Base-by-base conservation (phyloP, 2,113 vertebrate genomes). In the Gnathonemus longibarbis region DNA sequence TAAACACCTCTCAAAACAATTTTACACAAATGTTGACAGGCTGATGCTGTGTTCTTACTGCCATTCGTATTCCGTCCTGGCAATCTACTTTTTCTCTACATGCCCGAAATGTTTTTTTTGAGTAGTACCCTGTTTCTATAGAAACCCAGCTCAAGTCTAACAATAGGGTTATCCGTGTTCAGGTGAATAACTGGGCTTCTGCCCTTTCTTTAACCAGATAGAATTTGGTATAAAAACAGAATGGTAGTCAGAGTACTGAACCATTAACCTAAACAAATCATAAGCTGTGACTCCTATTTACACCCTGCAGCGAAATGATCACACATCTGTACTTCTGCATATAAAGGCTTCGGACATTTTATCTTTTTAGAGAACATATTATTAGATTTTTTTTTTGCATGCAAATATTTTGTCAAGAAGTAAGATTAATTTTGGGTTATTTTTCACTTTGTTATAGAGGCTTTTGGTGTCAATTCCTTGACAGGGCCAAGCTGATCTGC, bases 81-180 rank as follows among this genome's bases (percentile, higher is more conserved):
- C 49, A 66, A 53, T 52, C 13, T 89, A 24, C 58, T 50, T 77
- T 50, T 89, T 80, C 21, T 42, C 42, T 31, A 10, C 6, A 27
- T 24, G 48, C 66, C 35, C 11, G 10, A 80, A 52, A 42, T 80
- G 13, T 80, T 27, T 19, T 19, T 74, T 80, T 46, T 89, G 13
- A 19, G 48, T 80, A 50, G 24, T 83, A 1, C 88, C 17, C 48
- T 10, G 88, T 89, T 89, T 89, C 88, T 70, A 83, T 89, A 89
- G 88, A 89, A 89, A 83, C 70, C 17, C 87, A 66, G 53, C 87
- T 80, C 70, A 77, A 35, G 70, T 9, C 70, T 74, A 70, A n/a
- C 46, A 52, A 50, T 77, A 42, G 49, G 88, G 88, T 89, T 53
- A 89, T 80, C 88, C 17, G 48, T 89, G 48, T 80, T 24, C 46